Base-by-base conservation (phyloP, 1,140 invertebrate species). In the Myzus persicae region DNA sequence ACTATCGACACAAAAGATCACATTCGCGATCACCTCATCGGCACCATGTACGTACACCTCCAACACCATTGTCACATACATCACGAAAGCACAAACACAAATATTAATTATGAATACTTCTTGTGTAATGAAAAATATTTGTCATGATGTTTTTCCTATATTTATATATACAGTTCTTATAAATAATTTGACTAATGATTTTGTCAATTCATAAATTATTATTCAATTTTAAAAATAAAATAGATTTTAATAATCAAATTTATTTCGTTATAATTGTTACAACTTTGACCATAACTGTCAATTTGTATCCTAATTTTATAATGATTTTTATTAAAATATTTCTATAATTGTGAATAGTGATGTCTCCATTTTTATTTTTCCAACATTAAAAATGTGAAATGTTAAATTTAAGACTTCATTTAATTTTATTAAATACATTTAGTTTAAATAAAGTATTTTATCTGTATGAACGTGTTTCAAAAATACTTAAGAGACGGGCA, bases 51-150 rank as follows among this genome's bases (percentile, higher is more conserved):
- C 81, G 36, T 40, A 93, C 91, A 93, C 91, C 91, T n/a, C 81
- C 91, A 84, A 51, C 91, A 51, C 81, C 91, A 40, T 42, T 93
- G 24, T 93, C 91, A 48, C 91, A 93, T 42, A 36, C 81, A 26
- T 85, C 91, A n/a, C 42, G 91, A 85, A 93, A 93, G 51, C 91
- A 93, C 40, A 93, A 93, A 93, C 91, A 93, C 48, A 93, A 93
- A 93, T 93, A 93, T 82, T 93, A 54, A 84, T 38, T 51, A 84
- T n/a, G 26, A 46, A 48, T 36, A 82, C 18, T 48, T 31, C 36
- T 31, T 67, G 59, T 14, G 59, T n/a, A 76, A 31, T 76, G 31
- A 76, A 76, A 42, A 24, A 91, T 67, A 91, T 91, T 82, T 76
- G 7, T n/a, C 44, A 38, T 90, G 20, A 42, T 90, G 38, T 59